A percentile compares a stretch with the other conserved stretches of the same genome.
Conservation (phyloP, 2,888 invertebrate genomes). For the Aethes cnicana region DNA sequence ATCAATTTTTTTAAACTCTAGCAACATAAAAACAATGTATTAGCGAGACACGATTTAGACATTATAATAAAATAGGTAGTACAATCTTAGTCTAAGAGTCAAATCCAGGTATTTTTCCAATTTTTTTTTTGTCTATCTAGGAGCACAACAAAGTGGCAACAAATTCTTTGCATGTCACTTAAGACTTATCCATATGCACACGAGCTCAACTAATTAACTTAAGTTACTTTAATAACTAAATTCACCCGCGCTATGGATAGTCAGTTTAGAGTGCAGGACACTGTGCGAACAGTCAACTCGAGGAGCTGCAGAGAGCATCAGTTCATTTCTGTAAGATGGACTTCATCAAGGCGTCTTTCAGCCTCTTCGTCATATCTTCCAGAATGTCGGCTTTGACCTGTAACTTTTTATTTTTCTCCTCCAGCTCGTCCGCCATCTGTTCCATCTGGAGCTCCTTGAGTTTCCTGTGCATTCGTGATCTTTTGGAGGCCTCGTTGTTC, state of each 20-base stretch:
- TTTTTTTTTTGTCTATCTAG: constrained; percentile 19
- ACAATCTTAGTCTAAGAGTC: constrained; percentile 24
- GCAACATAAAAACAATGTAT: constrained; percentile 16
- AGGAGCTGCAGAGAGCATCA: constrained; percentile 11
- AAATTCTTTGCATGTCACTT: constrained; percentile 12
- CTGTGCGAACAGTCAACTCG: constrained; percentile 3
- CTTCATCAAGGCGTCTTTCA: constrained; percentile 85
- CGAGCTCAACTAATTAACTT: constrained; percentile 23
- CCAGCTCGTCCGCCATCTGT: constrained; percentile 77
- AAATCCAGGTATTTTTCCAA: constrained; percentile 12
- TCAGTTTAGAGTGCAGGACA: constrained; percentile 27
- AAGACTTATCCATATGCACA: constrained; percentile 8
- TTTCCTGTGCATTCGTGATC: constrained; percentile 88
- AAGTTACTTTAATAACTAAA: constrained; percentile 16
- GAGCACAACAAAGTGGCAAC: constrained; percentile 12
- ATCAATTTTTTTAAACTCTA: constrained; percentile 19
- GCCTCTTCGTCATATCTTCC: constrained; percentile 85
- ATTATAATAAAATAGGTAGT: constrained; percentile 18
- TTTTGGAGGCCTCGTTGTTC: constrained; percentile 90
- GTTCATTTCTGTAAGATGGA: constrained; percentile 83
- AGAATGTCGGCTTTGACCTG: constrained; percentile 85
- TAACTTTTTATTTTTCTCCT: constrained; percentile 84
- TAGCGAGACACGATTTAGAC: constrained; percentile 12
- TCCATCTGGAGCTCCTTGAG: constrained; percentile 80
- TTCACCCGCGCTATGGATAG: constrained; percentile 10